A percentile compares a stretch with the other conserved stretches of the same genome.
These are phyloP conservation scores for Chaenocephalus aceratus DNA, from an alignment of 2,113 vertebrate species.

Conservation along the genomic window DNA sequence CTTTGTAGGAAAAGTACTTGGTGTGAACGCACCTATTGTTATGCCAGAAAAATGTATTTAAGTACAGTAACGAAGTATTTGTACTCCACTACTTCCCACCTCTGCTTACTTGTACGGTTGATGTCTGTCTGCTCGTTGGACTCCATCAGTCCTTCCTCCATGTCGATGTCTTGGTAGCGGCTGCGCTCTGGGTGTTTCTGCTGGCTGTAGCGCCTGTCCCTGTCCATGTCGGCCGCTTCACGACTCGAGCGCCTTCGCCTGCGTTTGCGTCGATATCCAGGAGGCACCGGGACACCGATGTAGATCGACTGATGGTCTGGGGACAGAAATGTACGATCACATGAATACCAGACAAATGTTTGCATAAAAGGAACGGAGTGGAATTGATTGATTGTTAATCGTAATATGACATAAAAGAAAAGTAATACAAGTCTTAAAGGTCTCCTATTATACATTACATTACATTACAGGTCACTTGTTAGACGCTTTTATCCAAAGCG, in stretches of 20 bases:
- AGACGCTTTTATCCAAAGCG: too few species aligned
- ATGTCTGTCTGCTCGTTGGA: slow-evolving; percentile 79
- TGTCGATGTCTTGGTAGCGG: slow-evolving; percentile 75
- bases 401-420: too few species aligned
- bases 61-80: too few species aligned
- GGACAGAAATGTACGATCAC: neutral
- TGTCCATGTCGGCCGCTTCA: slow-evolving; percentile 77
- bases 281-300: slow-evolving; percentile 90
- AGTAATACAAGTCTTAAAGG: too few species aligned
- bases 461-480: too few species aligned
- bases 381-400: too few species aligned
- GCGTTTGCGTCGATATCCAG: slow-evolving; percentile 88
- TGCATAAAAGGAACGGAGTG: too few species aligned
- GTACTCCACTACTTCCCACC: too few species aligned
- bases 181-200: slow-evolving; percentile 77
- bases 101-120: slow-evolving; percentile 87
- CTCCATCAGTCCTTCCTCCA: slow-evolving; percentile 77
- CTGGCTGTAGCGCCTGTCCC: slow-evolving; percentile 73
- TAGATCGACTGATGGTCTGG: slow-evolving; percentile 92
- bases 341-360: neutral
- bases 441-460: too few species aligned
- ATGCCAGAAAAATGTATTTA: too few species aligned
- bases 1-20: too few species aligned
- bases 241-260: slow-evolving; percentile 86
- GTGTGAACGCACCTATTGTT: too few species aligned